Evolutionary conservation across 2,888 invertebrate species (phyloP).

Genomic region (Leptinotarsa peninsularis): DNA sequence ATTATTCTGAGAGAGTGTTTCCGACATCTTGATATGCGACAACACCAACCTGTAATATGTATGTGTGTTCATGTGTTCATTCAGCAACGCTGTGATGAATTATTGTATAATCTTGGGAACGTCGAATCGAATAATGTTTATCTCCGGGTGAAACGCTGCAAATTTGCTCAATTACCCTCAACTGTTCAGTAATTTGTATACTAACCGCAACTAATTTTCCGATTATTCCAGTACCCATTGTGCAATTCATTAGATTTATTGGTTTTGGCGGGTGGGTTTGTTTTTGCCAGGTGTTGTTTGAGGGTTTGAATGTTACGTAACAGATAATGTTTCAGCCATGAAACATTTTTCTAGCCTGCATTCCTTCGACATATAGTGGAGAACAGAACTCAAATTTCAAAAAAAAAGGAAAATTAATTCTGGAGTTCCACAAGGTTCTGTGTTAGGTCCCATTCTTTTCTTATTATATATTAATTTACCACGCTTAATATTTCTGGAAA

Average conservation of each 20-base stretch:
- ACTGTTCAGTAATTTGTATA: constrained; percentile 6
- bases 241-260: constrained; percentile 3
- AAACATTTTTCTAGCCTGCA: too few relatives aligned
- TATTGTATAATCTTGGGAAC: constrained; percentile 4
- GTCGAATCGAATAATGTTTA: background rate
- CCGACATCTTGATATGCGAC: constrained; percentile 7
- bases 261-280: background rate
- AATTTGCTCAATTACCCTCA: constrained; percentile 6
- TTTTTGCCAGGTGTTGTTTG: background rate
- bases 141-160: background rate
- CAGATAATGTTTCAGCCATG: too few relatives aligned
- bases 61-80: background rate
- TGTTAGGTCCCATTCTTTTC: too few relatives aligned
- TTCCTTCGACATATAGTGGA: too few relatives aligned
- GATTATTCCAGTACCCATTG: background rate
- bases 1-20: constrained; percentile 3
- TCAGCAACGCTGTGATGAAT: background rate
- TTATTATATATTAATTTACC: too few relatives aligned
- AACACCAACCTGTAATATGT: background rate
- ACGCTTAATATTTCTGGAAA: too few relatives aligned
- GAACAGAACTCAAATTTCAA: too few relatives aligned
- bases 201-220: constrained; percentile 6
- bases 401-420: too few relatives aligned
- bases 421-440: too few relatives aligned
- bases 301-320: background rate